Conservation (phyloP, 2,113 vertebrate genomes). For the Ascaphus truei region DNA sequence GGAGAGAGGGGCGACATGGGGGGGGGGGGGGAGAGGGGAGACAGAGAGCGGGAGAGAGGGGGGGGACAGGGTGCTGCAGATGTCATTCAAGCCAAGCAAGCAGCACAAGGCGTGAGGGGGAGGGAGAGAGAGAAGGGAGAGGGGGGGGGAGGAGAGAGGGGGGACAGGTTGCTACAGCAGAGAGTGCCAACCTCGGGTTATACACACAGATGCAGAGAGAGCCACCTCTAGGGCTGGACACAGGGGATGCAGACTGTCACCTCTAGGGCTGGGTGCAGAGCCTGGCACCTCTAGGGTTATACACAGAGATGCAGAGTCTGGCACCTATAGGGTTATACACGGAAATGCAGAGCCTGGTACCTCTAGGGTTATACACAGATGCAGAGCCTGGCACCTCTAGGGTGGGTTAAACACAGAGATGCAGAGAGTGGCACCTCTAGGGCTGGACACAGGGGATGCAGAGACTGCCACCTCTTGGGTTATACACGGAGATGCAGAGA, state of each 20-base stretch:
- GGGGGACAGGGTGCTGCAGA: slow-evolving; percentile 73
- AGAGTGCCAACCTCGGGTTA: not conserved
- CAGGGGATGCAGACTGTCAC: not conserved
- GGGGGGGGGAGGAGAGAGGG: too few species aligned
- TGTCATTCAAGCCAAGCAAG: slow-evolving; percentile 98
- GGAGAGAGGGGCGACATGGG: not conserved
- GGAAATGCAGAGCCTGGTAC: too few species aligned
- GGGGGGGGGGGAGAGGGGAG: not conserved
- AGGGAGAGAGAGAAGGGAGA: not conserved
- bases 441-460: not conserved
- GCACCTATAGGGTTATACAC: not conserved
- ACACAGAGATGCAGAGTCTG: not conserved
- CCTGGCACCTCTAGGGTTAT: not conserved
- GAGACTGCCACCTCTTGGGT: not conserved
- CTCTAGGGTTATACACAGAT: not conserved
- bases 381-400: not conserved
- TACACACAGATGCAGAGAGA: not conserved
- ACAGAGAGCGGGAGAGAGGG: not conserved
- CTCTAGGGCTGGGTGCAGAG: not conserved
- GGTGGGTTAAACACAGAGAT: not conserved
- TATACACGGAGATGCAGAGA: not conserved
- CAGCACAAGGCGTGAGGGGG: slow-evolving; percentile 91
- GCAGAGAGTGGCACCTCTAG: not conserved
- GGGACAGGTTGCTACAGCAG: not conserved
- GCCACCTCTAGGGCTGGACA: not conserved